Evolutionary conservation across 2,888 invertebrate species (phyloP).

Genomic region (Cistogaster globosa): DNA sequence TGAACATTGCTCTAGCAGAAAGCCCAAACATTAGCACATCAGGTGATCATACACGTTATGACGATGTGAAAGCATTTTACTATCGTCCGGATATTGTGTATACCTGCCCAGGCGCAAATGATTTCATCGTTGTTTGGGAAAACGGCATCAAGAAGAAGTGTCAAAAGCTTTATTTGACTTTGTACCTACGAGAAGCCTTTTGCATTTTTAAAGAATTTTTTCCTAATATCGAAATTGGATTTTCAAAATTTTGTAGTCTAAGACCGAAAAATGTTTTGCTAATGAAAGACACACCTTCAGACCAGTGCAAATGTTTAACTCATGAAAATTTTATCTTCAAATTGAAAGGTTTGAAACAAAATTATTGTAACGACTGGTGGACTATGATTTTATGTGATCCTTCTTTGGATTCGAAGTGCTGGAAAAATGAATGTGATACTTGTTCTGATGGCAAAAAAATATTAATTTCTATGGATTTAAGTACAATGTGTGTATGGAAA

Average conservation of each 20-base stretch:
- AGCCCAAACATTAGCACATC: not conserved
- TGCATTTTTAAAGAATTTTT: constrained; percentile 14
- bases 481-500: no score
- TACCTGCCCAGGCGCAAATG: constrained; percentile 47
- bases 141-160: constrained; percentile 34
- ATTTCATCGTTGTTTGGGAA: constrained; percentile 49
- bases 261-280: not conserved
- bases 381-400: constrained; percentile 3
- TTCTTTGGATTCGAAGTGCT: not conserved
- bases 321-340: constrained; percentile 18
- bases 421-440: not conserved
- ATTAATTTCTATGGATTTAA: no score
- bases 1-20: constrained; percentile 48
- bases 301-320: constrained; percentile 1
- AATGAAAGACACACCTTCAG: not conserved
- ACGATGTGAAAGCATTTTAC: constrained; percentile 26
- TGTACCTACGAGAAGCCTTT: constrained; percentile 32
- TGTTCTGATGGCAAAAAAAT: not conserved
- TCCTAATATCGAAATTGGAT: constrained; percentile 1
- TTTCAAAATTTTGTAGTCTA: constrained; percentile 21
- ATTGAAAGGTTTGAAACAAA: constrained; percentile 31
- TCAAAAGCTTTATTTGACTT: constrained; percentile 49
- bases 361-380: constrained; percentile 5
- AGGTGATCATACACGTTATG: not conserved
- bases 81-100: constrained; percentile 47